Base-by-base conservation (phyloP, 2,888 invertebrate genomes). In the Mimas tiliae region DNA sequence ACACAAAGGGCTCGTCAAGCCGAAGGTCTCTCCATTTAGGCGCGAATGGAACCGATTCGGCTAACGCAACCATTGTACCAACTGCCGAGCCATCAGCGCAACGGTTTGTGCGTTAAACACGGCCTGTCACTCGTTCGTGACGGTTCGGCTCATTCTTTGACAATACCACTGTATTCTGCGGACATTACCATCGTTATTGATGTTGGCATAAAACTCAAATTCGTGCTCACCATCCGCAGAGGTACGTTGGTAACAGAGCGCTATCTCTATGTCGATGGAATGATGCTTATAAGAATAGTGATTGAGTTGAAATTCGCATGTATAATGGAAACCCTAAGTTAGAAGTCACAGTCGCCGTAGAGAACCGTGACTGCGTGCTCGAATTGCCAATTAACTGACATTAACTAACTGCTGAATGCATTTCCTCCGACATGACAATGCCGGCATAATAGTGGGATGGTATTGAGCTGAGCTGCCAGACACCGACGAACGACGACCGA, bases 311-410 rank as follows among this genome's bases (percentile, higher is more conserved):
- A 48, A 71, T 72, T 67, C 0, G 16, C 19, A 0, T 45, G 58
- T 33, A 4, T 12, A 27, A 6, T 11, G 9, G 14, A 6, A 38
- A 3, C 34, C 38, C 47, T 16, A 50, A 34, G 42, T 63, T 52
- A 47, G 50, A 19, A 16, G 51, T 27, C 38, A 19, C 19, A 16
- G 67, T 66, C 64, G 67, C 69, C 70, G 68, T 67, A 64, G 69
- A 67, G 68, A 72, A 72, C 78, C 80, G 82, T 82, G 83, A 83
- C 81, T 79, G 67, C 71, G 74, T 75, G 77, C 79, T 79, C 79
- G 82, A 79, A 81, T 82, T 79, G 80, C 79, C 82, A 83, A 82
- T 82, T 82, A 82, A 80, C 77, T 75, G 75, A 77, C 80, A 80
- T 79, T 81, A 78, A 80, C 78, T 77, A 70, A 67, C 67, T 67